Evolutionary conservation across 2,797 vertebrate species (phyloP).

Genomic region (Myiothlypis coronata): DNA sequence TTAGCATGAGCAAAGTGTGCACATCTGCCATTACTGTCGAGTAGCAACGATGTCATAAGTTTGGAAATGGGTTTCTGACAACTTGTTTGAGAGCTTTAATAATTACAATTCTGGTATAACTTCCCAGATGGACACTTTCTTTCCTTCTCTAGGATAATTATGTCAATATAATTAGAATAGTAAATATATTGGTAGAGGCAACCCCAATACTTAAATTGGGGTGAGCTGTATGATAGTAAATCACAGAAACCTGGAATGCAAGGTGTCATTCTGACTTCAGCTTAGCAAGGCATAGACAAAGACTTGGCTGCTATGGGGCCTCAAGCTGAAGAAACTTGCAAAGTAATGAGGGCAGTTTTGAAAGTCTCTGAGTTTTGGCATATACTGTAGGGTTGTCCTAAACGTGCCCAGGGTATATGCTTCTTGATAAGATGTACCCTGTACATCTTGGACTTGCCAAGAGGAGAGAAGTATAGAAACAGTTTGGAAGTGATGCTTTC

Average conservation of each 20-base stretch:
- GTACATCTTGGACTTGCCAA: neutral
- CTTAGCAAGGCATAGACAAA: neutral
- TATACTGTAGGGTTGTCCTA: neutral
- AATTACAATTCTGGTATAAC: neutral
- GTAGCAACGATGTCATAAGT: neutral
- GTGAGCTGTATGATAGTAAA: neutral
- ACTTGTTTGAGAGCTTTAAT: neutral
- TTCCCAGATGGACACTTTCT: neutral
- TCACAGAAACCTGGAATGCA: neutral
- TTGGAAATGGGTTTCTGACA: neutral
- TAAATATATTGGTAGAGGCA: neutral
- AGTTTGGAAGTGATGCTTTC: neutral
- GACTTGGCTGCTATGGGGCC: neutral
- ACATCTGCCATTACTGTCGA: rapidly evolving
- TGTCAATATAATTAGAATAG: neutral
- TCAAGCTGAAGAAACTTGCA: neutral
- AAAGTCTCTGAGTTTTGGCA: neutral
- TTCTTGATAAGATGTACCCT: neutral
- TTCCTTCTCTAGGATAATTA: neutral
- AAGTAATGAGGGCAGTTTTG: neutral
- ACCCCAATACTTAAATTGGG: neutral
- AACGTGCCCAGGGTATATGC: neutral
- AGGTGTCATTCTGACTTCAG: neutral
- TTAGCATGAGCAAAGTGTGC: neutral
- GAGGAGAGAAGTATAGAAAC: neutral